Evolutionary conservation across 2,888 invertebrate genomes (phyloP), one percentile per base, ranked within the genome.

Genomic region (Hermodice carunculata): DNA sequence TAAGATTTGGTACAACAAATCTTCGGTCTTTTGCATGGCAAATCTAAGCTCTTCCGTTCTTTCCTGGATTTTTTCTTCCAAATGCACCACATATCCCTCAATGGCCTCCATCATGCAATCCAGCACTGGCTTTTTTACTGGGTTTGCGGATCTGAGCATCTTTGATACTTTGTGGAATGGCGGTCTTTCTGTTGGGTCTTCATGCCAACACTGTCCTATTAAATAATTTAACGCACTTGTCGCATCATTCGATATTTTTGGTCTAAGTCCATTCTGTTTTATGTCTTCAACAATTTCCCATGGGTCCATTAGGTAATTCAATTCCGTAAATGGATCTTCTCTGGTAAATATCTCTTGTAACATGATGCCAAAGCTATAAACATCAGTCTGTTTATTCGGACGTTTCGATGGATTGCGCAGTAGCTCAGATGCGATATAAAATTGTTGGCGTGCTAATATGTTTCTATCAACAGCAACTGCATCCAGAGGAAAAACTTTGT

Each of bases 31-130:
- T 4, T 66, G 43, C 46, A 71, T 76, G 29, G 76, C 66, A 3
- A 65, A 28, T 4, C 64, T 65, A 24, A 80, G 61, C 42, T 81
- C 81, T 2, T 56, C 57, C 1, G 78, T 76, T 42, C 76, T 66
- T 48, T 77, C 78, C 19, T 75, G 70, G 2, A 81, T 69, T 42
- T 74, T 75, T 17, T 78, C 79, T 61, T 83, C 83, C 37, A 83
- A 70, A 48, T 76, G 73, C 3, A 48, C 26, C 1, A 79, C 75
- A 67, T 84, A 83, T 14, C 75, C 71, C 57, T 85, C 84, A 69
- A 85, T 76, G 14, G 81, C 76, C 24, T 80, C 77, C 74, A 85
- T 81, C 76, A 85, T 83, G 49, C 76, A 77, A 65, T 85, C 85
- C 29, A 84, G 59, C 17, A 85, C 73, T 3, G 80, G 76, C 60